Conservation (phyloP, 2,797 vertebrate genomes). For the Fratercula arctica region DNA sequence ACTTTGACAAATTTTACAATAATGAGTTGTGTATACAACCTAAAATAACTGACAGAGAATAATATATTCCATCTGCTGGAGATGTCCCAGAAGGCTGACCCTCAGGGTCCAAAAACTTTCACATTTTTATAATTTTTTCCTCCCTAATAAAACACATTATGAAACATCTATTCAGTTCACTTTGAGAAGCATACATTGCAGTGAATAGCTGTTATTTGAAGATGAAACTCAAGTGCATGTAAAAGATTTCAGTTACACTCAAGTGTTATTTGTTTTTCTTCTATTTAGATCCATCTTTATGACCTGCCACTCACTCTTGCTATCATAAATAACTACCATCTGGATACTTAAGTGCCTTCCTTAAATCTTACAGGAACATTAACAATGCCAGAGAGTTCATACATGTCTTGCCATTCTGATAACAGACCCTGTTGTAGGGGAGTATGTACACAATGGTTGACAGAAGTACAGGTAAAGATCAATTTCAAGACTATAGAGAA, state of each 20-base stretch:
- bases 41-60: conserved; percentile 76
- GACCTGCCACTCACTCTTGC: neutral
- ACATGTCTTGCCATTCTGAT: neutral
- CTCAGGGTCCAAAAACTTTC: conserved; percentile 52
- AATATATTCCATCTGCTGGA: conserved; percentile 80
- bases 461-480: neutral
- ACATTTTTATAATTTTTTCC: neutral
- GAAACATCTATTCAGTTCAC: neutral
- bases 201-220: neutral
- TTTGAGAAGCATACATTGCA: neutral
- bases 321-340: neutral
- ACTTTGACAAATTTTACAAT: conserved; percentile 75
- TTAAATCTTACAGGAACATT: neutral
- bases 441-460: neutral
- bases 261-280: neutral
- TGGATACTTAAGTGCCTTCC: neutral
- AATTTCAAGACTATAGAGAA: neutral
- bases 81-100: conserved; percentile 74
- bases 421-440: neutral
- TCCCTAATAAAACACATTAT: neutral
- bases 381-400: neutral
- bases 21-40: conserved; percentile 76
- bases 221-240: neutral
- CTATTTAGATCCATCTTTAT: neutral
- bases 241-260: neutral